A percentile compares a stretch with the other conserved stretches of the same genome.
phyloP scores from a whole-genome alignment of 2,888 invertebrate genomes.

The Hemaris fuciformis region DNA sequence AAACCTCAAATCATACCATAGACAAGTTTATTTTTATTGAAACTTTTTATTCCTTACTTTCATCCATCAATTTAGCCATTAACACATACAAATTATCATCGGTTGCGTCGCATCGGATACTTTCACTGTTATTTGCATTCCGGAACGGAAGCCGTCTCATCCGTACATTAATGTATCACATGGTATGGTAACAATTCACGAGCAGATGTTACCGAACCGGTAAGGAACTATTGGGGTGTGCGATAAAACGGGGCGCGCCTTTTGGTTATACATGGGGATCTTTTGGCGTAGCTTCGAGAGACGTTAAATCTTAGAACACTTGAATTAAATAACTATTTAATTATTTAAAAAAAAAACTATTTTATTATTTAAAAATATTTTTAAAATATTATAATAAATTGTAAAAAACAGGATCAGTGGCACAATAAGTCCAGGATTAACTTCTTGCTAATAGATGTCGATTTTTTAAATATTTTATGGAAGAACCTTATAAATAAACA shows the following conservation, averaged over 20 bases:
- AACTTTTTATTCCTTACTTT: neutral
- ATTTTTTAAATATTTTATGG: no score
- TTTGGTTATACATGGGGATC: conserved; percentile 44
- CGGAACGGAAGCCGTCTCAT: conserved; percentile 46
- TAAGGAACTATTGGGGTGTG: conserved; percentile 52
- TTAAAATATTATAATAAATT: no score
- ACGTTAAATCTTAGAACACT: neutral
- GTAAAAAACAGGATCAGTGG: no score
- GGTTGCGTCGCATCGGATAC: conserved; percentile 42
- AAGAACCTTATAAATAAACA: no score
- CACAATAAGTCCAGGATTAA: no score
- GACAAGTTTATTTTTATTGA: neutral
- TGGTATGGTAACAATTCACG: conserved; percentile 35
- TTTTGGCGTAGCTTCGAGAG: conserved; percentile 7
- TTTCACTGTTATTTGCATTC: conserved; percentile 45
- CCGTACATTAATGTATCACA: conserved; percentile 29
- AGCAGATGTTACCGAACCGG: conserved; percentile 72
- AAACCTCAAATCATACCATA: neutral
- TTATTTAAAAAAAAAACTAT: no score
- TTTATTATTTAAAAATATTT: no score
- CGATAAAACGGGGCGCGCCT: conserved; percentile 33
- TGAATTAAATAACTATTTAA: no score
- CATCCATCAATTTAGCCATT: conserved; percentile 9
- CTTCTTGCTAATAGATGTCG: no score
- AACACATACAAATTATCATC: conserved; percentile 21